Conservation (phyloP, 2,888 invertebrate genomes). For the Drosophila borborema region DNA sequence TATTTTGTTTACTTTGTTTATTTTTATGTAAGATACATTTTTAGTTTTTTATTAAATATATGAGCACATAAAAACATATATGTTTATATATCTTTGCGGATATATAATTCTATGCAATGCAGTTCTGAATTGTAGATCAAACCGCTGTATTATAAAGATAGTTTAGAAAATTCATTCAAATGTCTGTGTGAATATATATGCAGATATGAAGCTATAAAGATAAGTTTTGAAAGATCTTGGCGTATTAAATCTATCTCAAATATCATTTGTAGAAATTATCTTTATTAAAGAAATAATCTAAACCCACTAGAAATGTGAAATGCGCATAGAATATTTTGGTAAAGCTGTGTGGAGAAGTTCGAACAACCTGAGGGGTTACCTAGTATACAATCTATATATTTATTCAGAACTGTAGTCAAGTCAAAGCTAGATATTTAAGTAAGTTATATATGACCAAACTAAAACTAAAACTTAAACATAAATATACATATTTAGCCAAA, state of each 20-base stretch:
- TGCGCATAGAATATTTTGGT: background rate
- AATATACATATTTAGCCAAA: background rate
- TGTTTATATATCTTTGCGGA: too few relatives aligned
- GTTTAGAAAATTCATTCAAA: background rate
- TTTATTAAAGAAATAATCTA: background rate
- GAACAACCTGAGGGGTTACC: background rate
- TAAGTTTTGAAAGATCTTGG: background rate
- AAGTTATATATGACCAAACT: too few relatives aligned
- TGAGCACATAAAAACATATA: too few relatives aligned
- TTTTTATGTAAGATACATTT: too few relatives aligned
- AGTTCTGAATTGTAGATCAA: background rate
- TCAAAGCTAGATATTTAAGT: too few relatives aligned
- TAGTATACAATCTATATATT: too few relatives aligned
- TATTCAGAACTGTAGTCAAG: too few relatives aligned
- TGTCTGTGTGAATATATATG: too few relatives aligned
- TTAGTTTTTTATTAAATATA: too few relatives aligned
- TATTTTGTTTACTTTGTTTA: too few relatives aligned
- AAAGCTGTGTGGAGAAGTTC: background rate
- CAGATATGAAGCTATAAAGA: background rate
- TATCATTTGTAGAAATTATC: background rate
- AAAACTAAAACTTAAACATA: background rate
- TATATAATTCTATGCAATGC: too few relatives aligned
- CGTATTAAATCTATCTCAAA: background rate
- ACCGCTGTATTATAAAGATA: background rate
- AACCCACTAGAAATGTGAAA: background rate